A percentile compares a stretch with the other conserved stretches of the same genome.
phyloP scores from a whole-genome alignment of 2,888 invertebrate species.

The Seira musarum region DNA sequence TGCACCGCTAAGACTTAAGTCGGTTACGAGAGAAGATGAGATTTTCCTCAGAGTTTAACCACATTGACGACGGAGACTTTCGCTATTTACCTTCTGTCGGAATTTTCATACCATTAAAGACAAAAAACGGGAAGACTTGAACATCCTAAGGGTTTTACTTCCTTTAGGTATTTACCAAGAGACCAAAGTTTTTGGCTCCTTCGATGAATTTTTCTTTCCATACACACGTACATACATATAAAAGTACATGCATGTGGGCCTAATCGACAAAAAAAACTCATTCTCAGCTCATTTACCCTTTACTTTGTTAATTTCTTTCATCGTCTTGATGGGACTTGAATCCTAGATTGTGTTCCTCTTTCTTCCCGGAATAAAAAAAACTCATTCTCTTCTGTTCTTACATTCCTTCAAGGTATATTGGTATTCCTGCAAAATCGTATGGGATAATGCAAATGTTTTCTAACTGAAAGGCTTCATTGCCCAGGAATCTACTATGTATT shows the following conservation, averaged over 20 bases:
- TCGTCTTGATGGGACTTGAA: slow-evolving; percentile 27
- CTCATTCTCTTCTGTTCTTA: not conserved
- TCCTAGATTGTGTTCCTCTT: slow-evolving; percentile 20
- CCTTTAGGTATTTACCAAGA: not conserved
- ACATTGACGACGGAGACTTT: slow-evolving; percentile 12
- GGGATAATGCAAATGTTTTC: too few relatives aligned
- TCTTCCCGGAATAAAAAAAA: not conserved
- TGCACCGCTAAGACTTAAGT: slow-evolving; percentile 26
- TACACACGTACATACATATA: not conserved
- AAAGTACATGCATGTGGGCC: not conserved
- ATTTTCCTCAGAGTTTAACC: slow-evolving; percentile 39
- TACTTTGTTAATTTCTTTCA: slow-evolving; percentile 45
- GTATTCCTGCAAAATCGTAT: not conserved
- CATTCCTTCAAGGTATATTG: not conserved
- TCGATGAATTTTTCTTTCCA: too few relatives aligned
- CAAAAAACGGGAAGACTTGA: not conserved
- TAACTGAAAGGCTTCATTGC: too few relatives aligned
- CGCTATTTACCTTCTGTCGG: slow-evolving; percentile 20
- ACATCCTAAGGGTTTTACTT: not conserved
- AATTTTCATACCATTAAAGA: not conserved
- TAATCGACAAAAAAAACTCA: slow-evolving; percentile 31
- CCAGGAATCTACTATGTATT: too few relatives aligned
- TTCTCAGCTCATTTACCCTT: slow-evolving; percentile 57
- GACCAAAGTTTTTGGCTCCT: not conserved
- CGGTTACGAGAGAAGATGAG: slow-evolving; percentile 11